These are phyloP conservation scores for Enoplosus armatus DNA, from an alignment of 2,797 vertebrate species.

Conservation along the genomic window DNA sequence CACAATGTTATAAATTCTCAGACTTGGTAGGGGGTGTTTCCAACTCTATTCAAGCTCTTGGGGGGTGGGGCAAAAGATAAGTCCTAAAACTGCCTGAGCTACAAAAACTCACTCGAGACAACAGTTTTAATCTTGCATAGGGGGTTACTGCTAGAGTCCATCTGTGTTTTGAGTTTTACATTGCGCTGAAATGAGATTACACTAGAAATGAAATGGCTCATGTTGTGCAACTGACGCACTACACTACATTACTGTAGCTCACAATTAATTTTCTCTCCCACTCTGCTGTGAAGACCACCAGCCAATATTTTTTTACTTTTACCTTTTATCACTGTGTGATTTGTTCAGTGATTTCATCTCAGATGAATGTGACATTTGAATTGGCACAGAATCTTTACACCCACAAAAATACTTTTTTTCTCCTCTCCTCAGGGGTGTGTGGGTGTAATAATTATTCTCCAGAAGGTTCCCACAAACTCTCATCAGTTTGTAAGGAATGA, in stretches of 20 bases:
- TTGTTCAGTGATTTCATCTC: constrained; percentile 58
- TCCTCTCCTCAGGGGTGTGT: constrained; percentile 61
- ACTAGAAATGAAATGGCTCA: constrained; percentile 39
- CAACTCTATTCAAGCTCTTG: constrained; percentile 64
- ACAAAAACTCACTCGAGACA: constrained; percentile 55
- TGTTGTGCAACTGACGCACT: constrained; percentile 44
- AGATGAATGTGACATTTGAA: constrained; percentile 70
- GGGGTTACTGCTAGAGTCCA: constrained; percentile 46
- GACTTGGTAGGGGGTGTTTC: constrained; percentile 71
- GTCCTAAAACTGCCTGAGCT: constrained; percentile 64
- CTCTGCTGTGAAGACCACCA: constrained; percentile 41
- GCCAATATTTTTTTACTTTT: constrained; percentile 51
- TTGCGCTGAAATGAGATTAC: constrained; percentile 54
- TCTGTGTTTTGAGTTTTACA: constrained; percentile 55
- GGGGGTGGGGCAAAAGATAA: constrained; percentile 55
- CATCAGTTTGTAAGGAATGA: constrained; percentile 51
- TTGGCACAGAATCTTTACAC: constrained; percentile 60
- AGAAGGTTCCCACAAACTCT: constrained; percentile 68
- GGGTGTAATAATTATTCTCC: constrained; percentile 79
- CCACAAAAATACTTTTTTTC: constrained; percentile 66
- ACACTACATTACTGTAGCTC: constrained; percentile 35
- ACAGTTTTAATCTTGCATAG: constrained; percentile 49
- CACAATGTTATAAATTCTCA: constrained; percentile 78
- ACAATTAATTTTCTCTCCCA: constrained; percentile 54
- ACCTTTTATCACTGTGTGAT: constrained; percentile 47